These are phyloP conservation scores for Triplophysa yarkandensis DNA, from an alignment of 2,797 vertebrate species.

Conservation along the genomic window DNA sequence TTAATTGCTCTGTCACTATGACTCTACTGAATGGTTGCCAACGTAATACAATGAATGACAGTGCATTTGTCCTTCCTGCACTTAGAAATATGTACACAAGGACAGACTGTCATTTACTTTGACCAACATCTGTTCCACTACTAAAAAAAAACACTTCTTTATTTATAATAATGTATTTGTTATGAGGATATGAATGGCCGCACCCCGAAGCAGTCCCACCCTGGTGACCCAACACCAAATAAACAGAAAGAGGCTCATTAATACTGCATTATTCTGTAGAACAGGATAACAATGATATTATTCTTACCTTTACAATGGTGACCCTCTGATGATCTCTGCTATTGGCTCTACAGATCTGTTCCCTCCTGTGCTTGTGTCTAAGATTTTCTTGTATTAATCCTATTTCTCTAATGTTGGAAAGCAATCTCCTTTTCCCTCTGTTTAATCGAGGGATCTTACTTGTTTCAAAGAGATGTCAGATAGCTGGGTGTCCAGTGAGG, in stretches of 20 bases:
- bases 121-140: constrained; percentile 9
- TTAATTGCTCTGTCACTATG: not conserved
- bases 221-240: constrained; percentile 63
- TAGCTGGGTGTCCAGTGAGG: constrained; percentile 21
- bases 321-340: constrained; percentile 52
- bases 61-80: constrained; percentile 50
- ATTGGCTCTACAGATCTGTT: constrained; percentile 48
- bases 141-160: constrained; percentile 22
- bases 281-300: constrained; percentile 37
- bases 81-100: constrained; percentile 23
- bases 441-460: constrained; percentile 43
- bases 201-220: constrained; percentile 69
- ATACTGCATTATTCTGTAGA: constrained; percentile 48
- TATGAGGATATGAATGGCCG: constrained; percentile 69
- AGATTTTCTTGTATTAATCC: constrained; percentile 53
- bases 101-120: not conserved
- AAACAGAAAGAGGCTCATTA: constrained; percentile 62
- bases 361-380: constrained; percentile 32
- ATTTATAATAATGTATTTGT: constrained; percentile 39
- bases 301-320: constrained; percentile 63
- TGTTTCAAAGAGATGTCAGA: constrained; percentile 27
- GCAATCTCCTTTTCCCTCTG: constrained; percentile 51
- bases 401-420: constrained; percentile 42
- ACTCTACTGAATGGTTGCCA: constrained; percentile 12
- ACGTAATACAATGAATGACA: constrained; percentile 49